These are phyloP conservation scores for Leptinotarsa juncta DNA, from an alignment of 2,888 invertebrate species.

Conservation along the genomic window DNA sequence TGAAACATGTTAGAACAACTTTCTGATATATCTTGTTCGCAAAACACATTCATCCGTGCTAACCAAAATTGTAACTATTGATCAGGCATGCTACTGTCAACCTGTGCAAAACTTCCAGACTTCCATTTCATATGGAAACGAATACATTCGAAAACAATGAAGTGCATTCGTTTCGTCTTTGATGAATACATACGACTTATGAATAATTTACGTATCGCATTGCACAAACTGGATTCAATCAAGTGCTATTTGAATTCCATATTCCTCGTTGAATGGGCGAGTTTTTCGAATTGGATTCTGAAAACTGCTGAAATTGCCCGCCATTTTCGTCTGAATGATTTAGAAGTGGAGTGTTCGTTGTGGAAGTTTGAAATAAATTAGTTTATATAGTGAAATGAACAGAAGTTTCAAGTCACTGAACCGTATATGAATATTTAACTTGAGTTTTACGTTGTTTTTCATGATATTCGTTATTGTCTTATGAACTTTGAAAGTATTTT, in stretches of 20 bases:
- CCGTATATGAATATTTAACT: too few relatives aligned
- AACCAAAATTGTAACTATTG: too few relatives aligned
- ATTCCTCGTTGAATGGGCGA: neutral
- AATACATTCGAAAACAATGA: neutral
- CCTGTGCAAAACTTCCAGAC: neutral
- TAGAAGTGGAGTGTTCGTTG: neutral
- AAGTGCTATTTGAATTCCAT: neutral
- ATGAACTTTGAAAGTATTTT: too few relatives aligned
- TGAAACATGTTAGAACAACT: too few relatives aligned
- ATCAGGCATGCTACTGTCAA: too few relatives aligned
- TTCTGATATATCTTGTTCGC: too few relatives aligned
- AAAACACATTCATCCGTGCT: too few relatives aligned
- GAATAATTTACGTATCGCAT: slow-evolving; percentile 2
- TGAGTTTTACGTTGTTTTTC: too few relatives aligned
- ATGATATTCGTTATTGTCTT: too few relatives aligned
- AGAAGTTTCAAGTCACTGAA: too few relatives aligned
- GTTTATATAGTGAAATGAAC: too few relatives aligned
- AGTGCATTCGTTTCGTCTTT: neutral
- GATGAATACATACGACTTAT: slow-evolving; percentile 5
- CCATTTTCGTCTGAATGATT: neutral
- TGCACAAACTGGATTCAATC: neutral
- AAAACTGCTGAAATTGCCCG: neutral
- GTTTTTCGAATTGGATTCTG: neutral
- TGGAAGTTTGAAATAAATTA: too few relatives aligned
- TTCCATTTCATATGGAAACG: neutral